phyloP scores from a whole-genome alignment of 37 sponge, comb jelly and placozoan genomes.

The Eunapius fragilis region DNA sequence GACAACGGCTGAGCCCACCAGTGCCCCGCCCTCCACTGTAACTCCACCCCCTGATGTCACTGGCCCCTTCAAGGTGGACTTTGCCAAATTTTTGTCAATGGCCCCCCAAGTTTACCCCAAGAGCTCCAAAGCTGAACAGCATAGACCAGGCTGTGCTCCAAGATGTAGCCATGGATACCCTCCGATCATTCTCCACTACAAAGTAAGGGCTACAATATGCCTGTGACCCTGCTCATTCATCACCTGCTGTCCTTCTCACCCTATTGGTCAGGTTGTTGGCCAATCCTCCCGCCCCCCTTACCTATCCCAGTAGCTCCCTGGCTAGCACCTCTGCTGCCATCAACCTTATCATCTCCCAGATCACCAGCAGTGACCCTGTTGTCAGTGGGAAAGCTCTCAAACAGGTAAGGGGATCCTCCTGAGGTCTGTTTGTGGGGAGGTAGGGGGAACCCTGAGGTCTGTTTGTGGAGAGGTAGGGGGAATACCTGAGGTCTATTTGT shows the following conservation, averaged over 20 bases:
- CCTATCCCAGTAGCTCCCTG: conserved; percentile 33
- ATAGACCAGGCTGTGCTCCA: not conserved
- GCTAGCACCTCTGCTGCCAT: conserved; percentile 66
- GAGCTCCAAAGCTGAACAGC: not conserved
- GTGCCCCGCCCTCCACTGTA: not conserved
- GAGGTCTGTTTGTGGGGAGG: too few relatives aligned
- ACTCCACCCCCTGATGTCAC: conserved; percentile 14
- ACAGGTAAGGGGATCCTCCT: conserved; percentile 20
- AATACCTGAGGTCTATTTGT: too few relatives aligned
- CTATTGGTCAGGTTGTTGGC: not conserved
- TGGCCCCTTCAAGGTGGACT: conserved; percentile 63
- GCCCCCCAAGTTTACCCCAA: not conserved
- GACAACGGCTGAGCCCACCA: too few relatives aligned
- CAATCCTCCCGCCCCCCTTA: conserved; percentile 49
- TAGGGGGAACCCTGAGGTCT: too few relatives aligned
- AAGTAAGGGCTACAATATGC: not conserved
- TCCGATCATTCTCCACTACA: not conserved
- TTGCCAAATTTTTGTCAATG: conserved; percentile 18
- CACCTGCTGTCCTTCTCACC: not conserved
- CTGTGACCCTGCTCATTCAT: not conserved
- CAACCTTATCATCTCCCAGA: conserved; percentile 82
- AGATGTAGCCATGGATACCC: not conserved
- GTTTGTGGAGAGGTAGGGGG: too few relatives aligned
- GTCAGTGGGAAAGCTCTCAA: conserved; percentile 37
- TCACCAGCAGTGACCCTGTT: conserved; percentile 39